phyloP scores from a whole-genome alignment of 2,113 vertebrate genomes.

The Amphilophus citrinellus region DNA sequence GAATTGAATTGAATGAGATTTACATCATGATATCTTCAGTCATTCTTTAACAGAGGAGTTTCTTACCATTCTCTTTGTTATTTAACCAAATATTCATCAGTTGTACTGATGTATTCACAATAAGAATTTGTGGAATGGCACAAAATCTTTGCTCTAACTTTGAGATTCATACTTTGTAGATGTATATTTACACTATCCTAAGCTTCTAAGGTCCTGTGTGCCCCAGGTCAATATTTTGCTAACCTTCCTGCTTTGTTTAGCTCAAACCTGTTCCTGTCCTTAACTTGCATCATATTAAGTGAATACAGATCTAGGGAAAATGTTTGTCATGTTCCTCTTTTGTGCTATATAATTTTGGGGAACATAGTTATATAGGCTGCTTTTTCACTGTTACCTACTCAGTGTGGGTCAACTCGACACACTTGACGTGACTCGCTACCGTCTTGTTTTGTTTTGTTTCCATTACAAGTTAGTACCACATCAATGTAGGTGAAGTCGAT shows the following conservation, averaged over 20 bases:
- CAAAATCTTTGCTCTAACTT: not conserved
- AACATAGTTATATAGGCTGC: no score
- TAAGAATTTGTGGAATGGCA: not conserved
- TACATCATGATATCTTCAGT: not conserved
- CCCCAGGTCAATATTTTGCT: not conserved
- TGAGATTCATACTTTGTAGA: not conserved
- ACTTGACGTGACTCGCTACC: no score
- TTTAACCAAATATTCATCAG: not conserved
- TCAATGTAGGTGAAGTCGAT: no score
- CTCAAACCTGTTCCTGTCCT: not conserved
- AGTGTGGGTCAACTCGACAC: no score
- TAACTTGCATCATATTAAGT: not conserved
- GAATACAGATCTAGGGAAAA: not conserved
- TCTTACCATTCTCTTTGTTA: not conserved
- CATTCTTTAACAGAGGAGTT: not conserved
- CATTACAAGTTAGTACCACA: no score
- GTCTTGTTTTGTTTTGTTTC: no score
- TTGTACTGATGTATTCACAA: not conserved
- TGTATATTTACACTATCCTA: rapidly evolving
- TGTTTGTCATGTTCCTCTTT: not conserved
- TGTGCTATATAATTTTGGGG: no score
- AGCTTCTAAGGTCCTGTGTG: not conserved
- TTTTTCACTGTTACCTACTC: no score
- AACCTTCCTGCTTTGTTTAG: not conserved
- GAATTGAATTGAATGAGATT: no score